Evolutionary conservation across 2,797 vertebrate species (phyloP), one percentile per base, ranked within the genome.

Genomic region (Gallinago nigripennis): DNA sequence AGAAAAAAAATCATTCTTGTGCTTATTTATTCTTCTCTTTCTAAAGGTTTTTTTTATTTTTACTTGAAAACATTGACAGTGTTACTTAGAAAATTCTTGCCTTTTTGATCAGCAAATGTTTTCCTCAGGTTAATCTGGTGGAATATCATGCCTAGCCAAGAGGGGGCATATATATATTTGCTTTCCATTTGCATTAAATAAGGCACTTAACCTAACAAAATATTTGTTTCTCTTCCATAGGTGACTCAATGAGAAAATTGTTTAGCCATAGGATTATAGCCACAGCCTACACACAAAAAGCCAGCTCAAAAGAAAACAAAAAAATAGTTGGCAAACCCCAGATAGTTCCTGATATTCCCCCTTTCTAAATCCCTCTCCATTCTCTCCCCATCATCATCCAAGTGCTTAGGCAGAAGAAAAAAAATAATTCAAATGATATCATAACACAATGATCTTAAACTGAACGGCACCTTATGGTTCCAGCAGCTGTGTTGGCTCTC

Each of bases 381-480:
- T 80, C 45, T 90, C 48, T 61, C n/a, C 58, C 45, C 35, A 25
- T 30, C 70, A 66, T 45, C 66, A 92, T 58, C 72, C 71, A 88
- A 81, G 61, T 76, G 61, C 82, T 84, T 63, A 92, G 82, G 76
- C 46, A 82, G 82, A 86, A 81, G 37, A 14, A 71, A 88, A 88
- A 92, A 82, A 60, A 37, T 61, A 61, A 91, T 82, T 94, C 31
- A 82, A 71, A 68, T 54, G 8, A 30, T 92, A 96, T 71, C 48
- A 65, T 79, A 92, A 94, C 82, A 91, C 25, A 95, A 46, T 69
- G 70, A 91, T 95, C 95, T 92, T 87, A 95, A 94, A 91, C 82
- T 71, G 93, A 96, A 82, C 21, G 9, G 89, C 71, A 95, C 94
- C 95, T 95, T 96, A 92, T 93, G 95, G 82, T 84, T 96, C 87